phyloP scores from a whole-genome alignment of 2,888 invertebrate genomes.

The Eupithecia subfuscata region DNA sequence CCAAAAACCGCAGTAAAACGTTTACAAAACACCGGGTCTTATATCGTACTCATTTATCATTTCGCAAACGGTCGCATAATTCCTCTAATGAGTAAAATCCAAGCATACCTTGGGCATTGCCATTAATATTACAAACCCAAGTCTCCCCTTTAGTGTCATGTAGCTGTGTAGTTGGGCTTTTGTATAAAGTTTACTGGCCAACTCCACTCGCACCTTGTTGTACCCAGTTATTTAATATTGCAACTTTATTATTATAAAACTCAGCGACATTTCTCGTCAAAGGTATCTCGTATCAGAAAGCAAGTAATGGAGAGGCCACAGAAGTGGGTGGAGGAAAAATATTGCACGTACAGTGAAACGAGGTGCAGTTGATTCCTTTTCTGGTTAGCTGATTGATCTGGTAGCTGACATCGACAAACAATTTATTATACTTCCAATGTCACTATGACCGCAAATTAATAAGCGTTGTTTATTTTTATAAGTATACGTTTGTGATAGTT shows the following conservation, averaged over 20 bases:
- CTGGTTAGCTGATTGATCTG: constrained; percentile 1
- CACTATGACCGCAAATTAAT: background rate
- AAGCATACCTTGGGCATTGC: constrained; percentile 78
- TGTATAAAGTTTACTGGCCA: constrained; percentile 25
- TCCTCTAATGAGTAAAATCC: constrained; percentile 83
- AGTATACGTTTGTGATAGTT: background rate
- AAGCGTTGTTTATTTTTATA: background rate
- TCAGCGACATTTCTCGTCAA: too few species aligned
- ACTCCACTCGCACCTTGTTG: background rate
- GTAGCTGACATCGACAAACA: background rate
- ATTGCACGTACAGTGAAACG: constrained; percentile 33
- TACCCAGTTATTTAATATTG: background rate
- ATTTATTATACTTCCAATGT: background rate
- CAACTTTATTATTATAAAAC: background rate
- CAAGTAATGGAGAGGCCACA: background rate
- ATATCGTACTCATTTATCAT: constrained; percentile 78
- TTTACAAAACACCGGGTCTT: constrained; percentile 71
- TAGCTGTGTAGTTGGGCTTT: constrained; percentile 46
- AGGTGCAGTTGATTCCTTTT: constrained; percentile 6
- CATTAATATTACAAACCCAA: constrained; percentile 77
- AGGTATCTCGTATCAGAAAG: too few species aligned
- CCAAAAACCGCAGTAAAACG: constrained; percentile 65
- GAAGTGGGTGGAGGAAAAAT: background rate
- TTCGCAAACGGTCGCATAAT: constrained; percentile 77
- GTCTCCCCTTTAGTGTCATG: constrained; percentile 50